These are phyloP conservation scores for Erebia aethiops DNA, from an alignment of 2,888 invertebrate species.

Conservation along the genomic window DNA sequence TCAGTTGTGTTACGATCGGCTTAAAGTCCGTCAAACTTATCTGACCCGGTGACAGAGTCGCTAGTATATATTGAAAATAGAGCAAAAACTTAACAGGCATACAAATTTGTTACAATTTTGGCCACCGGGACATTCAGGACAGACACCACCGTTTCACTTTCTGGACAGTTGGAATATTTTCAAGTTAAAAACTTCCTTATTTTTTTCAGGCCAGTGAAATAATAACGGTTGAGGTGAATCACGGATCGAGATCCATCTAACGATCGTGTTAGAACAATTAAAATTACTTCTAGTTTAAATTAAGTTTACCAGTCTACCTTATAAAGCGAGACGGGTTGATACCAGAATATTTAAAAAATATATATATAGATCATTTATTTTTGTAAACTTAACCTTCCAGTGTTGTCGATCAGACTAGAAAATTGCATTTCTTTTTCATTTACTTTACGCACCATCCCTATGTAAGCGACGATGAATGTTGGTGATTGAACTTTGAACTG, in stretches of 20 bases:
- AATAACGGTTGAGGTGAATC: conserved; percentile 14
- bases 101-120: no score
- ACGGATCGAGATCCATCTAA: not conserved
- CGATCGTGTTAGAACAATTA: not conserved
- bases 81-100: no score
- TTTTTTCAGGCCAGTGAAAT: conserved; percentile 14
- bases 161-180: no score
- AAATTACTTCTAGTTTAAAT: conserved; percentile 11
- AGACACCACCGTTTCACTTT: no score
- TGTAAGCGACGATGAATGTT: not conserved
- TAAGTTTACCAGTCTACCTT: conserved; percentile 10
- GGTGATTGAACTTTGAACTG: no score
- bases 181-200: not conserved
- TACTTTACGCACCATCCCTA: not conserved
- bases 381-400: conserved; percentile 5
- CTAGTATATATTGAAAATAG: no score
- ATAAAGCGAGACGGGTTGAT: not conserved
- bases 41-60: no score
- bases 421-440: conserved; percentile 20
- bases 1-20: no score
- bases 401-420: conserved; percentile 22
- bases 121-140: no score
- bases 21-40: no score
- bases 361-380: not conserved
- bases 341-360: not conserved